These are phyloP conservation scores for Meandrusa payeni DNA, from an alignment of 2,888 invertebrate species.

Conservation along the genomic window DNA sequence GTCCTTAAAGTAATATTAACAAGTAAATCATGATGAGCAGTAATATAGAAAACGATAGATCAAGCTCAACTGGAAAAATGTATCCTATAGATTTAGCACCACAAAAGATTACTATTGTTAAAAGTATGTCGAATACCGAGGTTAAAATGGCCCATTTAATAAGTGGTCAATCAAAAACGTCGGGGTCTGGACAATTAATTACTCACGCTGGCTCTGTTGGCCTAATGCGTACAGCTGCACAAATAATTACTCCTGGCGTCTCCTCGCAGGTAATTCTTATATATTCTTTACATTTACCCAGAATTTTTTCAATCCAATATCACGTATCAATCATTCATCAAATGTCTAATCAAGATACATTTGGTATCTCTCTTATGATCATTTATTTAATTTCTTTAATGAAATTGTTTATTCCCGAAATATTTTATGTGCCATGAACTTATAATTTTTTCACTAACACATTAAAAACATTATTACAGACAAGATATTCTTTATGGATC, in stretches of 20 bases:
- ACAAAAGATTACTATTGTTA: constrained; percentile 76
- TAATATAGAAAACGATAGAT: constrained; percentile 79
- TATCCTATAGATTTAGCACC: constrained; percentile 79
- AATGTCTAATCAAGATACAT: too few species aligned
- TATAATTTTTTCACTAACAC: too few species aligned
- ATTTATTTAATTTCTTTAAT: too few species aligned
- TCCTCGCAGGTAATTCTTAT: constrained; percentile 64
- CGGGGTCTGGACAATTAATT: constrained; percentile 60
- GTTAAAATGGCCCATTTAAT: constrained; percentile 75
- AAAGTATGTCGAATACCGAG: constrained; percentile 66
- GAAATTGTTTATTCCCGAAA: too few species aligned
- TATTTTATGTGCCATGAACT: too few species aligned
- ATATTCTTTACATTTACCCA: too few species aligned
- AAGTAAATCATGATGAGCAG: constrained; percentile 57
- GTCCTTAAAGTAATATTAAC: constrained; percentile 1
- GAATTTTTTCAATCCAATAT: too few species aligned
- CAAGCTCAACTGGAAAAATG: constrained; percentile 77
- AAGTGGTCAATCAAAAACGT: constrained; percentile 60
- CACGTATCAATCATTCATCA: too few species aligned
- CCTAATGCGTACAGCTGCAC: constrained; percentile 69
- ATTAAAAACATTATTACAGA: too few species aligned
- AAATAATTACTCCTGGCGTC: constrained; percentile 69
- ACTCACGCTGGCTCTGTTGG: constrained; percentile 61
- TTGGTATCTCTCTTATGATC: too few species aligned
- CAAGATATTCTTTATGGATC: too few species aligned